Evolutionary conservation across 2,888 invertebrate genomes (phyloP).

Genomic region (Drosophila borealis): DNA sequence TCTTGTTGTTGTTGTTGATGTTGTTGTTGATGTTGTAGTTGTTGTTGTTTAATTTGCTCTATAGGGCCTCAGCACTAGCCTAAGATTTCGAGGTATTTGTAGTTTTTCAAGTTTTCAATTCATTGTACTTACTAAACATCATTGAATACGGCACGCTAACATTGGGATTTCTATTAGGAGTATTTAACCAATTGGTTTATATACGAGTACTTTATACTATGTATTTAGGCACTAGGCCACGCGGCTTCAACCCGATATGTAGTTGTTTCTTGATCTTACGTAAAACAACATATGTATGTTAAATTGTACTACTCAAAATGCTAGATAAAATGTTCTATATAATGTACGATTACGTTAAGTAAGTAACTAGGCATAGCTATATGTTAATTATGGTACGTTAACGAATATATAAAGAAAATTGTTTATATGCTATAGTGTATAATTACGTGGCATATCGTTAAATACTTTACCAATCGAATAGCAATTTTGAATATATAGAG

Average conservation of each 20-base stretch:
- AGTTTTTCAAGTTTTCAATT: constrained; percentile 34
- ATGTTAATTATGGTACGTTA: constrained; percentile 40
- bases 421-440: constrained; percentile 50
- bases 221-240: constrained; percentile 33
- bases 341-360: constrained; percentile 47
- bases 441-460: constrained; percentile 49
- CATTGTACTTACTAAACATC: constrained; percentile 67
- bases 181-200: constrained; percentile 36
- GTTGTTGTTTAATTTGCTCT: constrained; percentile 58
- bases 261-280: constrained; percentile 38
- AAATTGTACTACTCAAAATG: constrained; percentile 74
- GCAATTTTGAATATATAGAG: constrained; percentile 38
- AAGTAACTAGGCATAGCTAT: constrained; percentile 72
- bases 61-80: constrained; percentile 70
- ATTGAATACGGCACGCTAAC: constrained; percentile 45
- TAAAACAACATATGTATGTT: constrained; percentile 70
- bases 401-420: constrained; percentile 63
- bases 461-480: constrained; percentile 66
- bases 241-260: constrained; percentile 48
- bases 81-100: constrained; percentile 29
- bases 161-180: constrained; percentile 19
- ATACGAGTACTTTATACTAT: constrained; percentile 30
- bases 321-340: constrained; percentile 71
- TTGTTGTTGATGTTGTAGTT: constrained; percentile 27
- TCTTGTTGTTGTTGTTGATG: constrained; percentile 34